These are phyloP conservation scores for Dioctria rufipes DNA, from an alignment of 2,888 invertebrate genomes.

Conservation along the genomic window DNA sequence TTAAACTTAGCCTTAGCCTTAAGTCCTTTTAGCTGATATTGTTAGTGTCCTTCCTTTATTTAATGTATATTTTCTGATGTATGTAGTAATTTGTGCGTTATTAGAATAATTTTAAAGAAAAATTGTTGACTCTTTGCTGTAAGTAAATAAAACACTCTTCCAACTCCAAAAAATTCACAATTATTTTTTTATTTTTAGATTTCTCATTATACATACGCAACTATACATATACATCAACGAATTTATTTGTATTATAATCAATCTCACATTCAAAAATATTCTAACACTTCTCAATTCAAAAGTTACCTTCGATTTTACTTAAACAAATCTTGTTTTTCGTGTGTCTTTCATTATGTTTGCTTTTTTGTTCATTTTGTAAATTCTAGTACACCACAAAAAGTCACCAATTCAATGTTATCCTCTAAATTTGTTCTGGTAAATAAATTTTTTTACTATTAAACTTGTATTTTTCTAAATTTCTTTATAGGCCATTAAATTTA, in stretches of 20 bases:
- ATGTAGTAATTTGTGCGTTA: too few relatives aligned
- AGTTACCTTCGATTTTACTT: background rate
- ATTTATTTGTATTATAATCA: constrained; percentile 18
- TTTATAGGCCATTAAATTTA: constrained; percentile 58
- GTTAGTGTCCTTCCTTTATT: too few relatives aligned
- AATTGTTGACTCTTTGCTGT: too few relatives aligned
- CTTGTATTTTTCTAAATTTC: constrained; percentile 34
- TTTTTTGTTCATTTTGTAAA: constrained; percentile 23
- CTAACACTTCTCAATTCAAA: constrained; percentile 11
- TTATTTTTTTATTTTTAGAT: constrained; percentile 22
- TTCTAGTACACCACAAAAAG: constrained; percentile 16
- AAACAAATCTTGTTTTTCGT: background rate
- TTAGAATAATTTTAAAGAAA: too few relatives aligned
- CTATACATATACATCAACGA: constrained; percentile 35
- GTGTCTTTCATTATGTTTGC: background rate
- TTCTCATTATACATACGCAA: constrained; percentile 29
- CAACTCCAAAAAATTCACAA: constrained; percentile 32
- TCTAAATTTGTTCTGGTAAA: constrained; percentile 6
- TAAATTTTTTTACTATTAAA: constrained; percentile 42
- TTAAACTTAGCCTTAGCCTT: too few relatives aligned
- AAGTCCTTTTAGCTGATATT: too few relatives aligned
- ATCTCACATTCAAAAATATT: constrained; percentile 37
- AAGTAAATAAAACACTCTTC: constrained; percentile 3
- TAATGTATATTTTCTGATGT: too few relatives aligned
- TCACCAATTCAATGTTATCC: background rate